Evolutionary conservation across 2,113 vertebrate species (phyloP), one percentile per base, ranked within the genome.

Genomic region (Lathamus discolor): DNA sequence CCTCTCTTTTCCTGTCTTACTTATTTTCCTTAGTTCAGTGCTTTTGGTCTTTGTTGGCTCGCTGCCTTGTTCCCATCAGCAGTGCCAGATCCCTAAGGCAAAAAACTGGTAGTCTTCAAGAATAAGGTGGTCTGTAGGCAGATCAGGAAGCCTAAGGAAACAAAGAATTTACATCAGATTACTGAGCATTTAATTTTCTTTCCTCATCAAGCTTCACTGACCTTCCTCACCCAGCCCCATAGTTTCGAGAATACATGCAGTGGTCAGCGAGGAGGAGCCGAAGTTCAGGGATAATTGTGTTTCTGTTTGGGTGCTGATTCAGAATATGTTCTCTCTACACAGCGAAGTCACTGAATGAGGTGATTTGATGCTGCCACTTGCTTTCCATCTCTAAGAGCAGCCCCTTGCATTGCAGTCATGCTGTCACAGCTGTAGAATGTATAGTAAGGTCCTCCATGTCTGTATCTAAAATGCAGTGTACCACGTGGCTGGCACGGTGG

Each of bases 21-120:
- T 78, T 78, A 9, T 86, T 94, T 94, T 67, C 61, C n/a, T 74
- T 90, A 55, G 64, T 83, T 94, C 68, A 54, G 28, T 94, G 67
- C 41, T 35, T 86, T 83, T 85, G 49, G 51, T 39, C 85, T 93
- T 78, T 51, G 43, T 59, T 80, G 72, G 72, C 90, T 95, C 49
- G 2, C 52, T 91, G 67, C 87, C 64, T 67, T 48, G 9, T 90
- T 94, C 87, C 86, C 63, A 75, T 81, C 64, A 51, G 67, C 2
- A 1, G 9, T 77, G 59, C 85, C 85, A 81, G 48, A 82, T 68
- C 33, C 54, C 35, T 31, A 20, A 48, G 78, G 37, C 33, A 61
- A 72, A 81, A 74, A 57, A 3, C 2, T 9, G 51, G 18, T 64
- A 11, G 25, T 43, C 29, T 41, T 59, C 25, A 80, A 63, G 41